Conservation (phyloP, 2,888 invertebrate genomes). For the Eupithecia inturbata region DNA sequence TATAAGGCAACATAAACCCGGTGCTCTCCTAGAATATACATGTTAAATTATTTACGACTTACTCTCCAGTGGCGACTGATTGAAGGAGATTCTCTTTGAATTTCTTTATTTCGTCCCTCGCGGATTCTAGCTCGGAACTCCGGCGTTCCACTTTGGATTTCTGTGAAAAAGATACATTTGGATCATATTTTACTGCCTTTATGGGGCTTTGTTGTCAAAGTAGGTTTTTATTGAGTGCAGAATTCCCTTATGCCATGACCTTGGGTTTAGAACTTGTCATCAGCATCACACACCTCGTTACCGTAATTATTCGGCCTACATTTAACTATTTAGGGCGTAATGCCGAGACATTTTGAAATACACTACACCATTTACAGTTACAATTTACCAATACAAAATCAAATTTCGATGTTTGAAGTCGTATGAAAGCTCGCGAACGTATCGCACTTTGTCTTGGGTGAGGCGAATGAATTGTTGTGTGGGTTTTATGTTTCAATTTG, state of each 20-base stretch:
- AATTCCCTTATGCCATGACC: neutral
- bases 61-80: conserved; percentile 67
- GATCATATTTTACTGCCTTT: neutral
- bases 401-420: too few species aligned
- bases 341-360: too few species aligned
- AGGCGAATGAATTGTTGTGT: too few species aligned
- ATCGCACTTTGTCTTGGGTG: too few species aligned
- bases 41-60: conserved; percentile 51
- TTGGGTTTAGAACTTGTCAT: neutral
- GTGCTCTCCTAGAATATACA: conserved; percentile 7
- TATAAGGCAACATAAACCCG: neutral
- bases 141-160: conserved; percentile 63
- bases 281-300: neutral
- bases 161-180: conserved; percentile 48
- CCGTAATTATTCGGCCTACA: too few species aligned
- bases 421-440: too few species aligned
- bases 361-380: too few species aligned
- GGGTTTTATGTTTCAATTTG: too few species aligned
- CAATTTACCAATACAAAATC: too few species aligned
- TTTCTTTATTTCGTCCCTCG: conserved; percentile 72
- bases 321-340: too few species aligned
- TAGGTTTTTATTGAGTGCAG: neutral
- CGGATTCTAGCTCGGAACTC: conserved; percentile 58
- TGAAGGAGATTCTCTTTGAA: conserved; percentile 75
- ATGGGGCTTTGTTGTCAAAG: conserved; percentile 2